These are phyloP conservation scores for Panthera tigris DNA, from an alignment of 2,113 vertebrate genomes.

Conservation along the genomic window DNA sequence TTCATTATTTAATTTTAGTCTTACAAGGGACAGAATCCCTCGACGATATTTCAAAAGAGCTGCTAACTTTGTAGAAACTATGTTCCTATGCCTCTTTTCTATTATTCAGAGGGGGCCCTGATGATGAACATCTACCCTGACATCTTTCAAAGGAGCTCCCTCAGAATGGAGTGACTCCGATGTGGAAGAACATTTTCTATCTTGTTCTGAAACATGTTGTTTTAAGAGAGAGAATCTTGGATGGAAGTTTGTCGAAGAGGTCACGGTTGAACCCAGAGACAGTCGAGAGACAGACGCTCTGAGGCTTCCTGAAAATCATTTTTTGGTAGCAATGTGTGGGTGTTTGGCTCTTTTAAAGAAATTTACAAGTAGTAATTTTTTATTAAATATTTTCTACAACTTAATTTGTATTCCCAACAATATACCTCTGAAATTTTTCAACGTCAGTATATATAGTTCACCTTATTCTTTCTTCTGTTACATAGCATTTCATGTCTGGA, in stretches of 20 bases:
- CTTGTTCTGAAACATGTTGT: not conserved
- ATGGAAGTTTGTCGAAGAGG: not conserved
- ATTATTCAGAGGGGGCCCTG: not conserved
- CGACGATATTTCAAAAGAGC: not conserved
- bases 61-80: not conserved
- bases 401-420: not conserved
- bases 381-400: not conserved
- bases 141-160: not conserved
- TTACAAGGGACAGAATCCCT: not conserved
- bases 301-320: not conserved
- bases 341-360: not conserved
- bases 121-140: not conserved
- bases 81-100: not conserved
- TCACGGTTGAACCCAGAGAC: not conserved
- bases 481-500: not conserved
- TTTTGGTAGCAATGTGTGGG: not conserved
- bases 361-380: not conserved
- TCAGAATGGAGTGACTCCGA: not conserved
- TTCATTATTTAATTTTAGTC: not conserved
- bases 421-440: not conserved
- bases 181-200: not conserved
- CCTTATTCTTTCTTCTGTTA: not conserved
- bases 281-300: not conserved
- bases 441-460: not conserved
- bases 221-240: not conserved